Evolutionary conservation across 2,113 vertebrate species (phyloP).

Genomic region (Trichomycterus rosablanca): DNA sequence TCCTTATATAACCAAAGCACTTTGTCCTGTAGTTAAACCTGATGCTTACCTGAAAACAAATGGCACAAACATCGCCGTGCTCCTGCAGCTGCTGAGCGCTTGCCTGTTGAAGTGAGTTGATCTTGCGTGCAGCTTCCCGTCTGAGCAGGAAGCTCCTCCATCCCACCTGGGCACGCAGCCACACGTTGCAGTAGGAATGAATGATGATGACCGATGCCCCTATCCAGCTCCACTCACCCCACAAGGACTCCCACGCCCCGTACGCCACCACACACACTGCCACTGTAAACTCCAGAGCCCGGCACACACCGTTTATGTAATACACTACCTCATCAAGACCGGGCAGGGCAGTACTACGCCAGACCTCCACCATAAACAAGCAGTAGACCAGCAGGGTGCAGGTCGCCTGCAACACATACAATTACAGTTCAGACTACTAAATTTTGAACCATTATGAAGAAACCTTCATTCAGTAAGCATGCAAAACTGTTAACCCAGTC

Average conservation of each 20-base stretch:
- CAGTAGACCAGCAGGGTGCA: slow-evolving; percentile 80
- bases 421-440: not conserved
- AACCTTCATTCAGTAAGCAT: no score
- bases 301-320: slow-evolving; percentile 74
- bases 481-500: no score
- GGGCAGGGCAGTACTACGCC: slow-evolving; percentile 65
- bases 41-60: slow-evolving; percentile 80
- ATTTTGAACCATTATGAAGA: no score
- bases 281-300: slow-evolving; percentile 81
- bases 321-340: slow-evolving; percentile 81
- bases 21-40: not conserved
- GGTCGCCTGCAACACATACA: slow-evolving; percentile 61
- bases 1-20: no score
- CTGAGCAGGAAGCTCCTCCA: slow-evolving; percentile 82
- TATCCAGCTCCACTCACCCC: slow-evolving; percentile 87
- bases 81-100: slow-evolving; percentile 65
- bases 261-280: slow-evolving; percentile 81
- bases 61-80: slow-evolving; percentile 78
- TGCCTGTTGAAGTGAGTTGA: slow-evolving; percentile 71
- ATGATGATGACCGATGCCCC: slow-evolving; percentile 79
- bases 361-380: slow-evolving; percentile 78
- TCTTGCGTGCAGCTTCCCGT: slow-evolving; percentile 76
- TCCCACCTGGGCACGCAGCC: slow-evolving; percentile 79
- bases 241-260: slow-evolving; percentile 78
- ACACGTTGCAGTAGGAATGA: slow-evolving; percentile 85